phyloP scores from a whole-genome alignment of 2,888 invertebrate genomes.

The Dioctria linearis region DNA sequence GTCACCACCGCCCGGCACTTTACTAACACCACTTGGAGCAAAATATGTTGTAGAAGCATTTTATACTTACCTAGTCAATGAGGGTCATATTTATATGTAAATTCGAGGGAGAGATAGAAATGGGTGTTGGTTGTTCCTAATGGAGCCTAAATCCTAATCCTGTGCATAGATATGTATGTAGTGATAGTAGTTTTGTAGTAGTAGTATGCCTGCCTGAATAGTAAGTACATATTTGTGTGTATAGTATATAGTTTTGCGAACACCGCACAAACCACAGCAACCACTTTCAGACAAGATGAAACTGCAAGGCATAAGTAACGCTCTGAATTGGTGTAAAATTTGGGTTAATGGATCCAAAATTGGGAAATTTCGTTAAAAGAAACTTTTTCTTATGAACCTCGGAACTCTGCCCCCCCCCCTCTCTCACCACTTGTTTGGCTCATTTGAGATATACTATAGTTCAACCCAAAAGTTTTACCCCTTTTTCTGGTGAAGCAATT shows the following conservation, averaged over 20 bases:
- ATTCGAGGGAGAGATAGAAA: too few species aligned
- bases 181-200: background rate
- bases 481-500: conserved; percentile 40
- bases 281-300: conserved; percentile 44
- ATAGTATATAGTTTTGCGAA: background rate
- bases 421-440: background rate
- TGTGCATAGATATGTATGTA: background rate
- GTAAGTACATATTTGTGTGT: too few species aligned
- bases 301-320: conserved; percentile 39
- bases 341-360: conserved; percentile 43
- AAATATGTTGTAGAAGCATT: too few species aligned
- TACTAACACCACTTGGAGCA: too few species aligned
- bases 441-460: conserved; percentile 15
- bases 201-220: background rate
- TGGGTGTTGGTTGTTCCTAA: background rate
- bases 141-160: background rate
- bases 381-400: conserved; percentile 36
- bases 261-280: conserved; percentile 34
- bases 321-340: conserved; percentile 44
- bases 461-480: conserved; percentile 44
- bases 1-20: too few species aligned
- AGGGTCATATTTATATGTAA: too few species aligned
- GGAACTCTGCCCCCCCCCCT: too few species aligned
- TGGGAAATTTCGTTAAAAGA: conserved; percentile 40
- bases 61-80: too few species aligned